phyloP scores from a whole-genome alignment of 2,797 vertebrate species.

The Trachops cirrhosus region DNA sequence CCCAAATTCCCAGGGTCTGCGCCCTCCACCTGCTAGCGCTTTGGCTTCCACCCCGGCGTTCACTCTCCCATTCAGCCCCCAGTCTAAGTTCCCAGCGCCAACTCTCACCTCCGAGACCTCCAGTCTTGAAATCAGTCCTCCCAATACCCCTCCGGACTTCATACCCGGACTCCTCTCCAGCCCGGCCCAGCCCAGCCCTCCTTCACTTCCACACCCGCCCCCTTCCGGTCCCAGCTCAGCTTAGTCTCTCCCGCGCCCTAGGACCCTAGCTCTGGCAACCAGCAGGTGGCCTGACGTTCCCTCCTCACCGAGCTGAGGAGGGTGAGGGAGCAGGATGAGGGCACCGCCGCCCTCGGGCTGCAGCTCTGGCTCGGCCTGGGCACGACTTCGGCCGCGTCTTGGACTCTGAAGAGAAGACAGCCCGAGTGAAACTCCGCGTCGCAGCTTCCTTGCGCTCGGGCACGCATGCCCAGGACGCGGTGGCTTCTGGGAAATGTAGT shows the following conservation, averaged over 20 bases:
- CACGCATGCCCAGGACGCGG: conserved; percentile 27
- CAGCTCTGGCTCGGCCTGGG: neutral
- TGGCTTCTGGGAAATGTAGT: conserved; percentile 74
- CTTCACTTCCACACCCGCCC: conserved; percentile 44
- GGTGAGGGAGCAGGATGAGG: neutral
- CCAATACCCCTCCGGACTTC: neutral
- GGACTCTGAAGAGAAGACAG: conserved; percentile 14
- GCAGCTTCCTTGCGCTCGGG: conserved; percentile 53
- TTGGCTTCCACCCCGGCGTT: neutral
- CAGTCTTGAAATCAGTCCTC: neutral
- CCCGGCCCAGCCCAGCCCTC: conserved; percentile 6
- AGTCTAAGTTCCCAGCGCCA: neutral
- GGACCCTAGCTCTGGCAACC: neutral
- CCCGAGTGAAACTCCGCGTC: conserved; percentile 68
- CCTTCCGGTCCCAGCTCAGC: conserved; percentile 56
- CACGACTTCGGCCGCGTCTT: neutral
- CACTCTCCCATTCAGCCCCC: neutral
- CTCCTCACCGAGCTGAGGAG: conserved; percentile 59
- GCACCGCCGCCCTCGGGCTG: neutral
- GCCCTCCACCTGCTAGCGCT: neutral
- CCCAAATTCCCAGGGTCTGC: neutral
- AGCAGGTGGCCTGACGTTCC: neutral
- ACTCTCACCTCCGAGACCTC: neutral
- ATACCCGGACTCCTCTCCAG: neutral
- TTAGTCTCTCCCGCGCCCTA: neutral